Conservation (phyloP, 2,888 invertebrate genomes). For the Notodonta ziczac region DNA sequence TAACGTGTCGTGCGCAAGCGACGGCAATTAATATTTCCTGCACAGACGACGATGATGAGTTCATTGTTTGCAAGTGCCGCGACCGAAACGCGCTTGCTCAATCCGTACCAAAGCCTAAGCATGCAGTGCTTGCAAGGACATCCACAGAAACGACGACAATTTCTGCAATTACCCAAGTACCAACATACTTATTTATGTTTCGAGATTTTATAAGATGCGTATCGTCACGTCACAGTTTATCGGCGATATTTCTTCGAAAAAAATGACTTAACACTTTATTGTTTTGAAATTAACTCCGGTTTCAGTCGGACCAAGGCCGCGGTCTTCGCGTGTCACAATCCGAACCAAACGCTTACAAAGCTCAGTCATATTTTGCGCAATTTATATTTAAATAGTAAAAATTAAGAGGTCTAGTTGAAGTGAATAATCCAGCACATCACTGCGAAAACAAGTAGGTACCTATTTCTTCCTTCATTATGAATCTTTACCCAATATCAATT, state of each 20-base stretch:
- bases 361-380: conserved; percentile 53
- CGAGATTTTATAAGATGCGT: too few species aligned
- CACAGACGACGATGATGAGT: conserved; percentile 68
- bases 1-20: conserved; percentile 47
- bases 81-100: conserved; percentile 71
- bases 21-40: conserved; percentile 70
- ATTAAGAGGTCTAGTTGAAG: conserved; percentile 38
- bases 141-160: conserved; percentile 41
- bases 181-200: too few species aligned
- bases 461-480: background rate
- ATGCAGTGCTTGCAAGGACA: conserved; percentile 63
- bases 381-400: conserved; percentile 46
- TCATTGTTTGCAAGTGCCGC: conserved; percentile 75
- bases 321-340: conserved; percentile 58
- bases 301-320: conserved; percentile 45
- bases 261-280: conserved; percentile 2
- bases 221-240: too few species aligned
- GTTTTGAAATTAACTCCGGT: conserved; percentile 21
- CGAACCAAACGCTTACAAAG: conserved; percentile 46
- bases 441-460: background rate
- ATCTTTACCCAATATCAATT: too few species aligned
- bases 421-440: background rate
- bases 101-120: conserved; percentile 54
- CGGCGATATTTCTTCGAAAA: background rate
- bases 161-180: too few species aligned